Percentiles rank a stretch among this genome's conserved stretches.
These are phyloP conservation scores for Temnothorax curvispinosus DNA, from an alignment of 1,140 invertebrate species.

Conservation along the genomic window DNA sequence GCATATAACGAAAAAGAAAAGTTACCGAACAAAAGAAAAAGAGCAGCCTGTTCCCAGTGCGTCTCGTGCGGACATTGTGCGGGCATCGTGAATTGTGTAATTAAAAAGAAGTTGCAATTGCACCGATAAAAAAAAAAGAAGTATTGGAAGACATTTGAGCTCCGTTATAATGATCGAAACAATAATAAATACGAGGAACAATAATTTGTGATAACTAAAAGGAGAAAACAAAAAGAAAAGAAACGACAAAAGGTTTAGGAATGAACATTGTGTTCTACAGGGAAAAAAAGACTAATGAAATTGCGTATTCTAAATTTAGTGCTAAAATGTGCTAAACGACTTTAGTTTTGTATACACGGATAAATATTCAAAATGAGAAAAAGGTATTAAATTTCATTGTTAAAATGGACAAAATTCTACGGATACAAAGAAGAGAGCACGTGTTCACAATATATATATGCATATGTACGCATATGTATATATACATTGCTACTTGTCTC, in stretches of 20 bases:
- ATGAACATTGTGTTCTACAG: conserved; percentile 84
- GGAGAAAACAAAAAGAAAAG: conserved; percentile 78
- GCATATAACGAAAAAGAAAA: conserved; percentile 75
- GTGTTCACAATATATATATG: conserved; percentile 45
- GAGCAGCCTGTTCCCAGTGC: conserved; percentile 74
- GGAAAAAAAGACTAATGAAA: conserved; percentile 79
- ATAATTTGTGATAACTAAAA: conserved; percentile 85
- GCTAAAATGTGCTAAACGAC: conserved; percentile 80
- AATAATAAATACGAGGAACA: conserved; percentile 83
- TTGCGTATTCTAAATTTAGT: conserved; percentile 83
- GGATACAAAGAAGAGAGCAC: conserved; percentile 59
- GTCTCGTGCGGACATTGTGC: conserved; percentile 53
- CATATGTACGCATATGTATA: conserved; percentile 66
- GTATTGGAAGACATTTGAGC: conserved; percentile 73
- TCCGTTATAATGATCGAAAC: conserved; percentile 75
- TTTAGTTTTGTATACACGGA: conserved; percentile 83
- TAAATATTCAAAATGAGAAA: conserved; percentile 77
- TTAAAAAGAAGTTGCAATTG: conserved; percentile 70
- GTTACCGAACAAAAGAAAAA: conserved; percentile 75
- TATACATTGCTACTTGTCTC: conserved; percentile 69
- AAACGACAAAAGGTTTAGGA: conserved; percentile 80
- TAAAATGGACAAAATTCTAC: conserved; percentile 75
- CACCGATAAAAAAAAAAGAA: conserved; percentile 66
- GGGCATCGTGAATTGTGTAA: conserved; percentile 73
- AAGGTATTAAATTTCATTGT: conserved; percentile 81